These are phyloP conservation scores for Gobionotothen gibberifrons DNA, from an alignment of 2,797 vertebrate genomes.

Conservation along the genomic window DNA sequence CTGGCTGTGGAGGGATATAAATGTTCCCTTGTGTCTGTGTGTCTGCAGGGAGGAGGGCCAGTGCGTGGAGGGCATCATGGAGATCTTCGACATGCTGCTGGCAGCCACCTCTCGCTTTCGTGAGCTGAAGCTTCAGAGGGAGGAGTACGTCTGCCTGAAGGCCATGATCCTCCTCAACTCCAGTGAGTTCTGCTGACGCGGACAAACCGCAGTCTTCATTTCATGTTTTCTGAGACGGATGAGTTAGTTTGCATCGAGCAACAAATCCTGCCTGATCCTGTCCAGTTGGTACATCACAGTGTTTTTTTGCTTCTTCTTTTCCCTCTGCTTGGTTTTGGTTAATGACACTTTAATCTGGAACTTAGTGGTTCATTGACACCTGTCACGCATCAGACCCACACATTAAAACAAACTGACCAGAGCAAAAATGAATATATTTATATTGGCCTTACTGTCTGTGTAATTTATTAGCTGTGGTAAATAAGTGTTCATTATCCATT, in stretches of 20 bases:
- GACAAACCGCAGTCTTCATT: background rate
- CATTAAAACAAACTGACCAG: background rate
- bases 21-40: background rate
- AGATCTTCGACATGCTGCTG: conserved; percentile 98
- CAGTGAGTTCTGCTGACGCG: conserved; percentile 86
- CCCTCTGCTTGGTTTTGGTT: conserved; percentile 20
- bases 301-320: conserved; percentile 17
- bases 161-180: conserved; percentile 99
- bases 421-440: too few relatives aligned
- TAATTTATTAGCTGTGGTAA: background rate
- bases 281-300: background rate
- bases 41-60: conserved; percentile 92
- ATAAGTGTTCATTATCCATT: too few relatives aligned
- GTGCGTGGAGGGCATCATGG: conserved; percentile 97
- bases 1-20: too few relatives aligned
- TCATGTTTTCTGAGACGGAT: background rate
- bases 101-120: conserved; percentile 94
- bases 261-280: background rate
- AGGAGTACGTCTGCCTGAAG: conserved; percentile 97
- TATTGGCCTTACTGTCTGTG: background rate
- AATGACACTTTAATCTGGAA: conserved; percentile 17
- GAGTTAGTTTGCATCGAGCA: background rate
- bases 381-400: background rate
- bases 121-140: conserved; percentile 94
- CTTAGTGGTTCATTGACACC: conserved; percentile 15